phyloP scores from a whole-genome alignment of 2,888 invertebrate species.

The Drosophila borborema region DNA sequence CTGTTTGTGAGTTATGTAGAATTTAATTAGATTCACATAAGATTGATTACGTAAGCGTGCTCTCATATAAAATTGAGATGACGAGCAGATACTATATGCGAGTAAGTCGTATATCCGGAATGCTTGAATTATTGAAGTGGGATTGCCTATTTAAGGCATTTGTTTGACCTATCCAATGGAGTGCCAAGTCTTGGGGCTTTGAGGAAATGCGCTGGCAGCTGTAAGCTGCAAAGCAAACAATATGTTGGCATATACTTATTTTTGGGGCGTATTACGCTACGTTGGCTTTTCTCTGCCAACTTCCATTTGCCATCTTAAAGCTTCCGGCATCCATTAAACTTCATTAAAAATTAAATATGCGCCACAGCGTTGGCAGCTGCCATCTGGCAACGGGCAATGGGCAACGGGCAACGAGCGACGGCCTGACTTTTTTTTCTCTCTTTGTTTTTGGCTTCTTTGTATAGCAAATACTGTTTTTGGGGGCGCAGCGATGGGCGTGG shows the following conservation, averaged over 20 bases:
- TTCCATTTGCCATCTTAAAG: constrained; percentile 68
- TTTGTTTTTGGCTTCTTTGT: constrained; percentile 23
- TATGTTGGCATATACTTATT: constrained; percentile 42
- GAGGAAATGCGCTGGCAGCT: constrained; percentile 7
- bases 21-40: constrained; percentile 1
- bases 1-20: neutral
- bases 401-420: constrained; percentile 9
- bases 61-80: neutral
- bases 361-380: constrained; percentile 55
- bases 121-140: constrained; percentile 15
- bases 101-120: constrained; percentile 11
- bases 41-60: neutral
- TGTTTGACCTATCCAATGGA: constrained; percentile 9
- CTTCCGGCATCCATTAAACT: constrained; percentile 84
- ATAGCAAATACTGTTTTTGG: constrained; percentile 14
- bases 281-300: constrained; percentile 31
- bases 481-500: constrained; percentile 47
- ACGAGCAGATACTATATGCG: neutral
- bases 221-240: constrained; percentile 41
- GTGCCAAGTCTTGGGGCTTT: neutral
- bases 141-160: constrained; percentile 8
- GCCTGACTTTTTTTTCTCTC: neutral
- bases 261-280: constrained; percentile 32
- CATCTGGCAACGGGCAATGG: constrained; percentile 22
- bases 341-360: constrained; percentile 84